These are phyloP conservation scores for Nyleta sp. DNA, from an alignment of 2,888 invertebrate genomes.

Conservation along the genomic window DNA sequence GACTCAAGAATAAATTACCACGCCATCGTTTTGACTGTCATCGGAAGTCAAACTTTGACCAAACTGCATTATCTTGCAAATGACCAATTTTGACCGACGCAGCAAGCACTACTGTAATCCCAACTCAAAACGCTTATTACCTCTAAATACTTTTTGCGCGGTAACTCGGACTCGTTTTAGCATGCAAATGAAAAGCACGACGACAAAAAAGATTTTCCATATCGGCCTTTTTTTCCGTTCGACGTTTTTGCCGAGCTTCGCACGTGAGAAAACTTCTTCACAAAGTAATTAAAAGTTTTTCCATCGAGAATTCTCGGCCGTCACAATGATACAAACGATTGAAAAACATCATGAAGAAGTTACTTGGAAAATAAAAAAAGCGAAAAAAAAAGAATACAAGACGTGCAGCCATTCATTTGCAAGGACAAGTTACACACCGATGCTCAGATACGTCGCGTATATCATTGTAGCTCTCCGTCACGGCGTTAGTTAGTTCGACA, in stretches of 20 bases:
- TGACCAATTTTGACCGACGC: constrained; percentile 7
- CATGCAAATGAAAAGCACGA: constrained; percentile 42
- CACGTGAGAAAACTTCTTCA: constrained; percentile 52
- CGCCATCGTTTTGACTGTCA: background rate
- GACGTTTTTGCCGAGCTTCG: constrained; percentile 33
- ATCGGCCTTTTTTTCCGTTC: constrained; percentile 23
- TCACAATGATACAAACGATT: constrained; percentile 40
- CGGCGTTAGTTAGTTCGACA: constrained; percentile 52
- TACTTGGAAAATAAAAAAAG: constrained; percentile 42
- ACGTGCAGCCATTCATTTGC: constrained; percentile 65
- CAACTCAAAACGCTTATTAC: constrained; percentile 41
- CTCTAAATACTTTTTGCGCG: constrained; percentile 32
- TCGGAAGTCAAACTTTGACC: constrained; percentile 22
- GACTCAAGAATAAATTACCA: background rate
- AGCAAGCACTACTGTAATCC: background rate
- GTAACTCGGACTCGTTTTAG: constrained; percentile 2
- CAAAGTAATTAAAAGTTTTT: constrained; percentile 63
- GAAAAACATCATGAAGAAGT: constrained; percentile 58
- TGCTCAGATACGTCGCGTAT: constrained; percentile 60
- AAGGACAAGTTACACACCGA: constrained; percentile 61
- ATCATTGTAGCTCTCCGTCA: constrained; percentile 47
- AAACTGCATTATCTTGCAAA: constrained; percentile 19
- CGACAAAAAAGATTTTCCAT: constrained; percentile 30
- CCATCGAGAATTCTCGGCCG: constrained; percentile 25
- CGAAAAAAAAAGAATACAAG: constrained; percentile 55